These are phyloP conservation scores for Agriopis marginaria DNA, from an alignment of 2,888 invertebrate species.

Conservation along the genomic window DNA sequence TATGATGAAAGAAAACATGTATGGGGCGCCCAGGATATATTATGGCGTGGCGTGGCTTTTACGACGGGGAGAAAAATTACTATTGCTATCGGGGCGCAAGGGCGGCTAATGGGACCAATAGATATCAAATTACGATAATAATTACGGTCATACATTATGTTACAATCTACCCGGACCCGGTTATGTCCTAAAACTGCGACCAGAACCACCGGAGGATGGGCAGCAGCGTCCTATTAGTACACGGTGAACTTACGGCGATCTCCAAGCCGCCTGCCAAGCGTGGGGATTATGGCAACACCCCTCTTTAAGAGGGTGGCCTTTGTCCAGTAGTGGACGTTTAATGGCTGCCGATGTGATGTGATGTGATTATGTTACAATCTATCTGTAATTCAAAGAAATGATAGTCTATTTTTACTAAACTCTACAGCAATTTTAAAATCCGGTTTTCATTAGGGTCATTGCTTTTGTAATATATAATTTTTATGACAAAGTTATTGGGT, in stretches of 20 bases:
- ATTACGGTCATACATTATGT: slow-evolving; percentile 10
- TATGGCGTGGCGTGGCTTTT: slow-evolving; percentile 45
- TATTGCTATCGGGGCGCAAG: slow-evolving; percentile 35
- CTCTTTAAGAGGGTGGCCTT: no score
- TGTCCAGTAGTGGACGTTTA: no score
- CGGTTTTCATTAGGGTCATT: background rate
- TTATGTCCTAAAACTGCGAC: no score
- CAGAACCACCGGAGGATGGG: no score
- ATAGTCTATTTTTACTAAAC: background rate
- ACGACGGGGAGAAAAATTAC: slow-evolving; percentile 46
- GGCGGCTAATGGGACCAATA: slow-evolving; percentile 34
- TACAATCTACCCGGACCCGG: no score
- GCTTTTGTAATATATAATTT: background rate
- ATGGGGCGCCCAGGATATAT: slow-evolving; percentile 47
- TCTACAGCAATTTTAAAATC: background rate
- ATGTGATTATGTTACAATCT: background rate
- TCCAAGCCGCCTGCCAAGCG: no score
- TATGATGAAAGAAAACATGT: slow-evolving; percentile 39
- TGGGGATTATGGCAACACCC: no score
- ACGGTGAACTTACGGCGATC: no score
- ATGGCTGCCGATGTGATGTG: no score
- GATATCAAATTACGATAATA: slow-evolving; percentile 25
- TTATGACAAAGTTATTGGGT: slow-evolving; percentile 7
- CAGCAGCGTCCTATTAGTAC: no score
- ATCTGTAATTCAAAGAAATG: background rate